phyloP scores from a whole-genome alignment of 2,888 invertebrate genomes.

The Syrista parreyssii region DNA sequence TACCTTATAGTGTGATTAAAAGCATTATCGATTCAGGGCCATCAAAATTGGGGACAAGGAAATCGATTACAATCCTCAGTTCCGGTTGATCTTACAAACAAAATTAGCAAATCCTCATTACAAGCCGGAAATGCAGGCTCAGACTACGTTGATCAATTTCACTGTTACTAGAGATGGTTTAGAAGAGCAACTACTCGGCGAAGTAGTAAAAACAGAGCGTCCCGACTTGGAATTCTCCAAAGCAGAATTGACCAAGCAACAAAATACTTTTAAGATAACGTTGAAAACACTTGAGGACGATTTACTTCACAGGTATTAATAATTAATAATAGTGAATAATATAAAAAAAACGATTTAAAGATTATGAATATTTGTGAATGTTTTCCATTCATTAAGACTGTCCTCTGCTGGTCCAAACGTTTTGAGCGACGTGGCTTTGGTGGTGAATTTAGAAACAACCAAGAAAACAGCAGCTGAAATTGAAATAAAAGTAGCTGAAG shows the following conservation, averaged over 20 bases:
- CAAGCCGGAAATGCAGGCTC: constrained; percentile 96
- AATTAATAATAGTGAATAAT: neutral
- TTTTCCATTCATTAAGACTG: constrained; percentile 67
- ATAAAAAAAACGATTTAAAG: neutral
- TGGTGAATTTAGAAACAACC: constrained; percentile 92
- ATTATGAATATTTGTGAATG: constrained; percentile 2
- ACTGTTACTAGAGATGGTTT: constrained; percentile 93
- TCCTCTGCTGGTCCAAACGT: constrained; percentile 94
- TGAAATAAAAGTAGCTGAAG: constrained; percentile 86
- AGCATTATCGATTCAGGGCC: constrained; percentile 60
- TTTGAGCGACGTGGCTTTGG: constrained; percentile 88
- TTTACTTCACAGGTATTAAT: constrained; percentile 72
- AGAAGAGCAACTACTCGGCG: constrained; percentile 92
- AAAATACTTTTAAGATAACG: constrained; percentile 94
- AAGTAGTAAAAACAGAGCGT: constrained; percentile 92
- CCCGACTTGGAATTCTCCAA: constrained; percentile 90
- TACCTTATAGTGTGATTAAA: neutral
- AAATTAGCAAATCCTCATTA: constrained; percentile 96
- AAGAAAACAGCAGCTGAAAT: constrained; percentile 94
- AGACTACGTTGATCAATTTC: constrained; percentile 94
- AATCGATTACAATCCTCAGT: constrained; percentile 86
- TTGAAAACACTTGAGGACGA: constrained; percentile 93
- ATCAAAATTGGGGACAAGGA: constrained; percentile 92
- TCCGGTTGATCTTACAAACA: constrained; percentile 89
- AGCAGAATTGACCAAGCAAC: constrained; percentile 87